Base-by-base conservation (phyloP, 2,113 vertebrate species). In the Cephalopholis sonnerati region DNA sequence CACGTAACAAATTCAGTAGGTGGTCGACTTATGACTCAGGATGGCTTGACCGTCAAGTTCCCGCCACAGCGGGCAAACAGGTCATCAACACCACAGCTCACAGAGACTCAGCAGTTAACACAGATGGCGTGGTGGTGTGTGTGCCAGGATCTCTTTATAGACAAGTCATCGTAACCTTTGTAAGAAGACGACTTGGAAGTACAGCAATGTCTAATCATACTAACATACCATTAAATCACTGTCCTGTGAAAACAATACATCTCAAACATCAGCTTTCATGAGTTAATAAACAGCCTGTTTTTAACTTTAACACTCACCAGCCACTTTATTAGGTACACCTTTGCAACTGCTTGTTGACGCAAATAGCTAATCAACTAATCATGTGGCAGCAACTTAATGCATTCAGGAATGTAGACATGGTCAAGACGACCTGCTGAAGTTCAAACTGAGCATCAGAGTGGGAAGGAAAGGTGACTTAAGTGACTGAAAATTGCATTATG, bases 31-130 rank as follows among this genome's bases (percentile, higher is more conserved):
- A 24, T 67, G 78, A 79, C 63, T 58, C 59, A 15, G 58, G 36
- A 39, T 18, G 29, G 13, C 53, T 81, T 62, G 44, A 44, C 58
- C 1, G 25, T 27, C 58, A 17, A 39, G 36, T 69, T 79, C 53
- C 72, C 51, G 75, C 51, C 64, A 46, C 57, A 61, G 74, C 57
- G 68, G 77, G 58, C 68, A 69, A 80, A 61, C 58, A 3, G 69
- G 74, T 85, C 77, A 75, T 65, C 18, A n/a, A 46, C 74, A 20
- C 27, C 15, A 10, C 50, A 13, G 25, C 57, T 13, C 25, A 46
- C 50, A 39, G 69, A 22, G 61, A 70, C 27, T 29, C 58, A 41
- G 65, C 58, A 20, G 7, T 12, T 73, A 22, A 53, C 73, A 27
- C 62, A 66, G 66, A 74, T 39, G 51, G 77, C 2, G 77, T 29